Base-by-base conservation (phyloP, 2,113 vertebrate species). In the Zootoca vivipara region DNA sequence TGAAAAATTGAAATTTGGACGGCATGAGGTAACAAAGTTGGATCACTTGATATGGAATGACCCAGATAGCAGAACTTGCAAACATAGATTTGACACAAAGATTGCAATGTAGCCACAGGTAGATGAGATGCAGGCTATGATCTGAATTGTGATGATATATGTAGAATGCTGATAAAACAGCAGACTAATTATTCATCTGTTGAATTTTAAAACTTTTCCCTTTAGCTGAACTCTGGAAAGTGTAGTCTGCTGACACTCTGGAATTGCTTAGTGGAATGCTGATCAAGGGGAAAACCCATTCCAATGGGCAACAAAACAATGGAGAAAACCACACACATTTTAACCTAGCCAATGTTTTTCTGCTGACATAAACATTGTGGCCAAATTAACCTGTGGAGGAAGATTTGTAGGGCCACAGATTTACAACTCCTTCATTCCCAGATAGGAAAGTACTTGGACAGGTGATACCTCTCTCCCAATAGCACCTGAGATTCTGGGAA, bases 211-310 rank as follows among this genome's bases (percentile, higher is more conserved):
- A 7, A 7, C 56, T 0, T 92, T 78, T 46, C 58, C 30, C 20
- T 69, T 69, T 18, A 82, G 12, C 33, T 64, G 6, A 58, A 64
- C 28, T 89, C 42, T 13, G n/a, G 67, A 87, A 85, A 90, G 18
- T 2, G 16, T 62, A 65, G 90, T 80, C 0, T 0, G 15, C 67
- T 86, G 83, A 70, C 35, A 84, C 2, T 22, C n/a, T 38, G 20
- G 2, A 83, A 58, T 26, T 70, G 52, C 26, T 85, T 85, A 77
- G 73, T 30, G 24, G 40, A 3, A 56, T 2, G 5, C 52, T 40
- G 81, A 88, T 18, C 58, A 0, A 81, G 85, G 78, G 5, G 73
- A 35, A 88, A 93, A 73, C 4, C 16, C 18, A 69, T 78, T 92
- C 42, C 85, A 85, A 67, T 89, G 82, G 16, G 24, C 33, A 82